Conservation (phyloP, 2,888 invertebrate genomes). For the Parelbella ahira region DNA sequence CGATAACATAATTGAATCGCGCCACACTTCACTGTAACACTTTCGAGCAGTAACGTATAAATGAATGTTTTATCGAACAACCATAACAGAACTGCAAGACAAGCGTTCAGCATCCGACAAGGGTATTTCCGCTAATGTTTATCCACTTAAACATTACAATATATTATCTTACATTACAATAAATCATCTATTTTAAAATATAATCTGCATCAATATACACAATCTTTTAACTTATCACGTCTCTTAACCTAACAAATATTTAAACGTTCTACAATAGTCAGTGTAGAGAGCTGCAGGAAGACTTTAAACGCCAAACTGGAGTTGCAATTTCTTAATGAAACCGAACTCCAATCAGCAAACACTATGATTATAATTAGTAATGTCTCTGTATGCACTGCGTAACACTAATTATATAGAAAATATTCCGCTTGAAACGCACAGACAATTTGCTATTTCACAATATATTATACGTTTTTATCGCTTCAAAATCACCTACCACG, state of each 20-base stretch:
- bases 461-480: constrained; percentile 29
- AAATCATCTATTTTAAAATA: constrained; percentile 38
- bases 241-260: constrained; percentile 69
- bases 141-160: constrained; percentile 23
- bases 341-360: constrained; percentile 41
- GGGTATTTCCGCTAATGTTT: constrained; percentile 2
- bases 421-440: constrained; percentile 67
- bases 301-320: constrained; percentile 63
- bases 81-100: background rate
- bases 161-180: constrained; percentile 30
- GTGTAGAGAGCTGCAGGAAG: constrained; percentile 81
- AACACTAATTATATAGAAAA: constrained; percentile 73
- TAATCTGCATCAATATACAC: constrained; percentile 37
- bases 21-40: background rate
- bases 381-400: constrained; percentile 64
- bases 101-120: constrained; percentile 9
- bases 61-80: background rate
- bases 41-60: constrained; percentile 12
- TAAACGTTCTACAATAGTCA: constrained; percentile 74
- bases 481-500: constrained; percentile 26
- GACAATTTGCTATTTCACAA: constrained; percentile 38
- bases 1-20: constrained; percentile 12
- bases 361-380: constrained; percentile 52
- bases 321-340: constrained; percentile 5
- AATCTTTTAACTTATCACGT: constrained; percentile 73